A percentile compares a stretch with the other conserved stretches of the same genome.
Conservation (phyloP, 2,888 invertebrate genomes). For the Amblyjoppa fuscipennis region DNA sequence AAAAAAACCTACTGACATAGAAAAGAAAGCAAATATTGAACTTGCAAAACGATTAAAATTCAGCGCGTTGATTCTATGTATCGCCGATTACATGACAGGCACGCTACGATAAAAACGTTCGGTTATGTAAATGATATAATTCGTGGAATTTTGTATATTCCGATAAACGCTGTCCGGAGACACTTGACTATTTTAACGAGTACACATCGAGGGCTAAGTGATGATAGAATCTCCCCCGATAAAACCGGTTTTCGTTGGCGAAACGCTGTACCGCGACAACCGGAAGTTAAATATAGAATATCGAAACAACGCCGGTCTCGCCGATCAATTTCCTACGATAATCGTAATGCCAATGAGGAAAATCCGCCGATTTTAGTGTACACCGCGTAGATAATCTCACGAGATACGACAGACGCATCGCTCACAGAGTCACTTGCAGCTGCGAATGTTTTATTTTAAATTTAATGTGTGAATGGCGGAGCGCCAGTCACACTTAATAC, state of each 20-base stretch:
- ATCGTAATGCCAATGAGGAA: constrained; percentile 3
- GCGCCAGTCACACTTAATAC: neutral
- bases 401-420: constrained; percentile 9
- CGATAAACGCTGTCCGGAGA: constrained; percentile 15
- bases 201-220: neutral
- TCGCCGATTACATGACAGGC: neutral
- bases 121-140: constrained; percentile 14
- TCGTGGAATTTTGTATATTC: neutral
- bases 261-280: neutral
- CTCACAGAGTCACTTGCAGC: neutral
- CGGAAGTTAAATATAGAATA: neutral
- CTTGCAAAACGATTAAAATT: neutral
- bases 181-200: neutral
- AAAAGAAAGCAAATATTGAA: neutral
- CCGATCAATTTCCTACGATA: neutral
- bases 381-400: neutral
- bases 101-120: neutral
- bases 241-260: neutral
- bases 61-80: neutral
- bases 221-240: neutral
- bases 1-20: neutral
- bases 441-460: neutral
- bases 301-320: neutral
- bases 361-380: neutral
- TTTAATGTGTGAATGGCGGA: neutral